phyloP scores from a whole-genome alignment of 35 echinoderm and acorn worm genomes.

The Patiria miniata region DNA sequence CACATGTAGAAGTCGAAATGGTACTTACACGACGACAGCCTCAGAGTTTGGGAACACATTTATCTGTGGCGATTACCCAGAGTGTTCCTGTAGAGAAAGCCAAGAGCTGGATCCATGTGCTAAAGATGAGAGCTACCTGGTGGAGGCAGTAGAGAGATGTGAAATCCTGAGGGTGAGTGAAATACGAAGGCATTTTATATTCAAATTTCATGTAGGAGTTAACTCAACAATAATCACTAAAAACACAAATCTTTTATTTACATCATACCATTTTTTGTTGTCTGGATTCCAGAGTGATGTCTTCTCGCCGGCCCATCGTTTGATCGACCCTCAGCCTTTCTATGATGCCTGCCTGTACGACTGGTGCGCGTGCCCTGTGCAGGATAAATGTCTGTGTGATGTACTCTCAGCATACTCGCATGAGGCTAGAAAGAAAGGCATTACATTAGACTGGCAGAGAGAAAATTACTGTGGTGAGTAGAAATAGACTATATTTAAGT shows the following conservation, averaged over 20 bases:
- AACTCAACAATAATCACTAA: too few species aligned
- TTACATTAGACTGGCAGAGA: constrained; percentile 88
- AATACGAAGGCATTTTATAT: too few species aligned
- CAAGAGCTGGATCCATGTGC: constrained; percentile 64
- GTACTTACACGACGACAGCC: constrained; percentile 53
- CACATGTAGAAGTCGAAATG: constrained; percentile 61
- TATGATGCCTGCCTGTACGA: constrained; percentile 95
- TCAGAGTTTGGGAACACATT: constrained; percentile 89
- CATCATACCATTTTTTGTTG: neutral
- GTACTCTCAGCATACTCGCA: constrained; percentile 84
- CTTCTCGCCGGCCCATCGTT: constrained; percentile 76
- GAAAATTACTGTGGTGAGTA: constrained; percentile 88
- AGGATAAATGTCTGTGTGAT: constrained; percentile 86
- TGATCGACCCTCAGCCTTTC: constrained; percentile 72
- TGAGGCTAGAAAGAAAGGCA: constrained; percentile 87
- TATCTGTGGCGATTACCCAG: constrained; percentile 70
- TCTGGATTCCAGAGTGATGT: constrained; percentile 52
- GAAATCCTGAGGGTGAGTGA: constrained; percentile 74
- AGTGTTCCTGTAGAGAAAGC: constrained; percentile 84
- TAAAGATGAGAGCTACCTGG: constrained; percentile 34
- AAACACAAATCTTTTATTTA: too few species aligned
- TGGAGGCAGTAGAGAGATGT: constrained; percentile 65
- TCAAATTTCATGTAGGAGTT: too few species aligned
- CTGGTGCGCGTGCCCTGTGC: constrained; percentile 83
- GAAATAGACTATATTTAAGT: too few species aligned